Conservation (phyloP, 2,113 vertebrate genomes). For the Leucosticte australis region DNA sequence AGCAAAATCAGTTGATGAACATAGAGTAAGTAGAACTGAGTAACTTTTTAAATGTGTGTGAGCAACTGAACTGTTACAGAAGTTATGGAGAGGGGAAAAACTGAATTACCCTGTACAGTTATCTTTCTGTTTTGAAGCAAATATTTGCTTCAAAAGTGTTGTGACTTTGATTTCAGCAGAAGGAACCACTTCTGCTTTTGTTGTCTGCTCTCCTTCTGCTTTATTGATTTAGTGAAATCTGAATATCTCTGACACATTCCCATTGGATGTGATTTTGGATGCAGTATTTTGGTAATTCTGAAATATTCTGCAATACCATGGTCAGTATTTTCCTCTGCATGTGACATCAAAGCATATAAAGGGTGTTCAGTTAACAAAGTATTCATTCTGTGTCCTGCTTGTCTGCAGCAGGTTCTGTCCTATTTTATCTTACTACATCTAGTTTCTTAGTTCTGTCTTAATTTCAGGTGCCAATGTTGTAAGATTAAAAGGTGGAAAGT, state of each 20-base stretch:
- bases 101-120: not conserved
- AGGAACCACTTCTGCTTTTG: not conserved
- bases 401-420: not conserved
- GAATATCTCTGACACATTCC: not conserved
- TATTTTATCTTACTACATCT: not conserved
- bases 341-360: not conserved
- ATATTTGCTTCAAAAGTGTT: not conserved
- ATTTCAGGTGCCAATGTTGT: not conserved
- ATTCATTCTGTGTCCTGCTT: not conserved
- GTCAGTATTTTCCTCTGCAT: not conserved
- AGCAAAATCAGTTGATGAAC: constrained; percentile 93
- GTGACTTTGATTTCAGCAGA: not conserved
- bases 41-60: not conserved
- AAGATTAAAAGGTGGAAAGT: not conserved
- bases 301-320: not conserved
- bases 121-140: not conserved
- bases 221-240: not conserved
- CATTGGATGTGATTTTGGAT: not conserved
- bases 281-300: not conserved
- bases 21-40: constrained; percentile 78
- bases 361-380: not conserved
- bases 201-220: not conserved
- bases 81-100: not conserved
- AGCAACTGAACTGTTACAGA: not conserved
- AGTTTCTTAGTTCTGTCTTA: not conserved